Conservation (phyloP, 2,113 vertebrate species). For the Ellobius talpinus region DNA sequence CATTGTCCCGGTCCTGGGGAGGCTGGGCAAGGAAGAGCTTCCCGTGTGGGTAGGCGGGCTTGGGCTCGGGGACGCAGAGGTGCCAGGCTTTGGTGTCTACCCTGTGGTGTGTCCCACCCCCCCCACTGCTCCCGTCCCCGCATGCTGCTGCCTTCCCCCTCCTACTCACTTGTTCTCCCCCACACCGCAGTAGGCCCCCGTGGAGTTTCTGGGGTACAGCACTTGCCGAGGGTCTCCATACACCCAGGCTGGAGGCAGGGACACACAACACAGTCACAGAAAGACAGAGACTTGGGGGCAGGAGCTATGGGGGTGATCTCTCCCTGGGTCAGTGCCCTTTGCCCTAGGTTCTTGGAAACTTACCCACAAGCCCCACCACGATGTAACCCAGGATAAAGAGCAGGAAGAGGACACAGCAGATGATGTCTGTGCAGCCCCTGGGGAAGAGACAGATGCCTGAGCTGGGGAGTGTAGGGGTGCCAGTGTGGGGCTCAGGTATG, state of each 20-base stretch:
- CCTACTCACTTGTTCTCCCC: slow-evolving; percentile 88
- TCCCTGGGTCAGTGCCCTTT: not conserved
- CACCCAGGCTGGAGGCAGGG: slow-evolving; percentile 89
- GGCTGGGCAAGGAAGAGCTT: not conserved
- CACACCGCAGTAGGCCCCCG: slow-evolving; percentile 91
- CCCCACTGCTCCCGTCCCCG: not conserved
- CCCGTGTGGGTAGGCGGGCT: accelerated
- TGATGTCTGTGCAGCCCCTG: slow-evolving; percentile 93
- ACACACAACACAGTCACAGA: not conserved
- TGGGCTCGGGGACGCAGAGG: not conserved
- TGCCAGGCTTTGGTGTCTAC: no score
- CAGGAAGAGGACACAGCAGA: slow-evolving; percentile 92
- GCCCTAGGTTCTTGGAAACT: slow-evolving; percentile 66
- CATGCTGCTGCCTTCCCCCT: not conserved
- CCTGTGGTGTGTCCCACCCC: no score
- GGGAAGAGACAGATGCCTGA: not conserved
- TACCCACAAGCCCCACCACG: slow-evolving; percentile 91
- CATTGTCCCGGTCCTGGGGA: not conserved
- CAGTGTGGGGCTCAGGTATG: accelerated
- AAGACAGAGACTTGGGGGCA: not conserved
- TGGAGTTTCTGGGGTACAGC: slow-evolving; percentile 93
- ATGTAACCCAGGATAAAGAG: slow-evolving; percentile 91
- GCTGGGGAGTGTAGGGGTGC: not conserved
- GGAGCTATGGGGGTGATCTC: not conserved
- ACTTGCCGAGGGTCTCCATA: slow-evolving; percentile 94